phyloP scores from a whole-genome alignment of 2,888 invertebrate species.

The Branchipolynoe longqiensis region DNA sequence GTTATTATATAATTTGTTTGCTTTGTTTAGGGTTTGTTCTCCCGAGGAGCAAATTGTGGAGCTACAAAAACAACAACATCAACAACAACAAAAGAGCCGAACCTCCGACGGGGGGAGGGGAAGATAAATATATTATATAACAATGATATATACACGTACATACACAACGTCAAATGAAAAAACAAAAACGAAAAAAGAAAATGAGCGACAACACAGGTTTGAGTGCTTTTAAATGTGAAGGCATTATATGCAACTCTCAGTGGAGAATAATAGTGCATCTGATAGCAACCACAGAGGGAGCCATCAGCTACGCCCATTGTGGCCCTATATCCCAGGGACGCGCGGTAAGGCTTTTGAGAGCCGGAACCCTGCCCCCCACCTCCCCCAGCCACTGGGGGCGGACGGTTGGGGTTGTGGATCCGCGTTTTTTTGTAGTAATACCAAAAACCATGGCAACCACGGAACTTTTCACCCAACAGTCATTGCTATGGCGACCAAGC shows the following conservation, averaged over 20 bases:
- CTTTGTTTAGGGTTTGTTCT: no score
- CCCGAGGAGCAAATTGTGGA: no score
- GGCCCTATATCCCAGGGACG: background rate
- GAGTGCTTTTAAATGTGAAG: slow-evolving; percentile 44
- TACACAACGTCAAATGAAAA: slow-evolving; percentile 23
- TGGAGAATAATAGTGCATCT: background rate
- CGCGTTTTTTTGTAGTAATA: slow-evolving; percentile 13
- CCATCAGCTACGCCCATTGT: no score
- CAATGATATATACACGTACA: slow-evolving; percentile 37
- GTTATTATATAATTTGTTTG: no score
- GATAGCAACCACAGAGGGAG: no score
- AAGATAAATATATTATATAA: slow-evolving; percentile 46
- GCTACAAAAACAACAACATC: no score
- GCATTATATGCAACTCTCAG: slow-evolving; percentile 40
- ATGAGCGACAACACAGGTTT: slow-evolving; percentile 17
- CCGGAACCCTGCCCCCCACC: slow-evolving; percentile 4
- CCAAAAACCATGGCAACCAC: slow-evolving; percentile 36
- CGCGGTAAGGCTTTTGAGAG: background rate
- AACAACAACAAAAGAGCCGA: no score
- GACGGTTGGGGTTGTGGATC: background rate
- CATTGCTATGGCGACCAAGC: slow-evolving; percentile 20
- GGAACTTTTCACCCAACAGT: slow-evolving; percentile 37
- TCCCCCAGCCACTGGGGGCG: slow-evolving; percentile 6
- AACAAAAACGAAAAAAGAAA: slow-evolving; percentile 4
- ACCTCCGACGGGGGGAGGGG: slow-evolving; percentile 1